Evolutionary conservation across 1,140 invertebrate species (phyloP).

Genomic region (Vanessa tameamea): DNA sequence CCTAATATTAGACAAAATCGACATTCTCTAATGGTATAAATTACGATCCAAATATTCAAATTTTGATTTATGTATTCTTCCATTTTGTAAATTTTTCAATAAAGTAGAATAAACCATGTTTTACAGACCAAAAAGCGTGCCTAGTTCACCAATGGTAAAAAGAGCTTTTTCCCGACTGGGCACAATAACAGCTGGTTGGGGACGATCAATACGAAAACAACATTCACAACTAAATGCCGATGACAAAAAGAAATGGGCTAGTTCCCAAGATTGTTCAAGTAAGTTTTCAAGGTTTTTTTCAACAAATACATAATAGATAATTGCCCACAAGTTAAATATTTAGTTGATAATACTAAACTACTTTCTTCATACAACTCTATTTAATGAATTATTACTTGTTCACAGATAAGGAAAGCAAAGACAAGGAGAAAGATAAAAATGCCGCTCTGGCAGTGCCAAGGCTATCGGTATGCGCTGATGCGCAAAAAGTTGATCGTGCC

Average conservation of each 20-base stretch:
- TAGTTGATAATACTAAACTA: no score
- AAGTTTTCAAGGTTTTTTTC: conserved; percentile 47
- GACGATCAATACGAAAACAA: conserved; percentile 89
- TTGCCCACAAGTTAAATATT: no score
- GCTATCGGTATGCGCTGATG: conserved; percentile 94
- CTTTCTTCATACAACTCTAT: no score
- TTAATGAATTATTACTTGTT: conserved; percentile 30
- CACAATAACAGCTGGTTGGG: conserved; percentile 94
- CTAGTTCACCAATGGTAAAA: conserved; percentile 96
- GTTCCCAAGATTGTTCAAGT: conserved; percentile 95
- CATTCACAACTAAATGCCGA: conserved; percentile 88
- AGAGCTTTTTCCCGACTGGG: conserved; percentile 93
- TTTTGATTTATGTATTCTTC: no score
- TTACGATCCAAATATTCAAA: no score
- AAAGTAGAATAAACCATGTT: conserved; percentile 20
- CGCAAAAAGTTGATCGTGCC: conserved; percentile 94
- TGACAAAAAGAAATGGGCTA: conserved; percentile 95
- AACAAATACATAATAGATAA: background rate
- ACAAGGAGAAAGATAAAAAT: conserved; percentile 90
- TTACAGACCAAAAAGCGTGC: conserved; percentile 92
- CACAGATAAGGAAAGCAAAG: conserved; percentile 88
- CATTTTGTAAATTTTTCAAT: no score
- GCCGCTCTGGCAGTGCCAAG: conserved; percentile 90
- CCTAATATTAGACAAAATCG: no score
- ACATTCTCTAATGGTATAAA: no score